These are phyloP conservation scores for Meandrusa payeni DNA, from an alignment of 2,888 invertebrate species.

Conservation along the genomic window DNA sequence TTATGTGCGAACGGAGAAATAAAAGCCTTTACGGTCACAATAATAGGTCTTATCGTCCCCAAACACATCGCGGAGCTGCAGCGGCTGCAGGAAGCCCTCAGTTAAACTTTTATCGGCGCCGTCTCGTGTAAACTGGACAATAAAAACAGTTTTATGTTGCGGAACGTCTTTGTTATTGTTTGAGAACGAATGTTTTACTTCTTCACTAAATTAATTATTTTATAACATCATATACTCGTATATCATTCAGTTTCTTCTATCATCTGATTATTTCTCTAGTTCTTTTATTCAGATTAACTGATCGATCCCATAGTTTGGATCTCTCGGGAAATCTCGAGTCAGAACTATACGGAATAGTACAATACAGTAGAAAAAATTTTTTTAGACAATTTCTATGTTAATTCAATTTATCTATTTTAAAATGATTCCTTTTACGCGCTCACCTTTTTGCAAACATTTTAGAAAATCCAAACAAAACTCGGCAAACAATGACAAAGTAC, in stretches of 20 bases:
- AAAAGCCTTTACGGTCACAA: constrained; percentile 16
- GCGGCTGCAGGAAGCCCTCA: constrained; percentile 12
- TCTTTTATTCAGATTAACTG: no score
- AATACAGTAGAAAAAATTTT: no score
- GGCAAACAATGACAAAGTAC: constrained; percentile 11
- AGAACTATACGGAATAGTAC: no score
- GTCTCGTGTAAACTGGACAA: constrained; percentile 35
- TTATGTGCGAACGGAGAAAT: constrained; percentile 23
- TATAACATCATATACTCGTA: no score
- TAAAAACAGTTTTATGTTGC: constrained; percentile 34
- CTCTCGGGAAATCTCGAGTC: no score
- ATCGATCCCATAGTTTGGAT: no score
- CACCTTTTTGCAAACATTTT: constrained; percentile 11
- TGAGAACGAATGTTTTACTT: background rate
- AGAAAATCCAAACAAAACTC: constrained; percentile 1
- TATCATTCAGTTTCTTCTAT: no score
- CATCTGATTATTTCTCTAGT: no score
- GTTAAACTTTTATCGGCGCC: constrained; percentile 32
- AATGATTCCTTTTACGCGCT: no score
- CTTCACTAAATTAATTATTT: background rate
- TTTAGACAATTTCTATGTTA: no score
- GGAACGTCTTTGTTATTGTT: constrained; percentile 27
- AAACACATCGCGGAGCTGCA: background rate
- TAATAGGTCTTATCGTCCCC: constrained; percentile 10
- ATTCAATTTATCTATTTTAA: no score